Conservation (phyloP, 2,797 vertebrate species). For the Chromis chromis region DNA sequence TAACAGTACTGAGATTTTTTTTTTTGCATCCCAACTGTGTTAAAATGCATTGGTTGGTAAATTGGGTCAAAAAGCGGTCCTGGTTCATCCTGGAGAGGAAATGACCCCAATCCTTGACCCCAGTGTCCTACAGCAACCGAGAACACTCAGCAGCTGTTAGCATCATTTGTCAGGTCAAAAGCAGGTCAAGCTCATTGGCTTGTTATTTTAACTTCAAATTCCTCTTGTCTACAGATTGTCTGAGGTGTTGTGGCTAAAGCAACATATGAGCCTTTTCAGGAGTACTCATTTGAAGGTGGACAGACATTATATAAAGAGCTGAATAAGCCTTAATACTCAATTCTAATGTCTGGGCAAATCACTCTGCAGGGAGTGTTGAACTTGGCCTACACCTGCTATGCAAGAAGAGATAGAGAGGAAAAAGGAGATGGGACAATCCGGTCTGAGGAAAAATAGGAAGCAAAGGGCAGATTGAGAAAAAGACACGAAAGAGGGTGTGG, state of each 20-base stretch:
- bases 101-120: conserved; percentile 54
- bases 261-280: conserved; percentile 15
- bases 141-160: conserved; percentile 67
- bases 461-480: neutral
- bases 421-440: neutral
- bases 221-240: conserved; percentile 39
- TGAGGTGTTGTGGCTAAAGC: conserved; percentile 18
- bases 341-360: neutral
- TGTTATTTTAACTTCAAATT: conserved; percentile 51
- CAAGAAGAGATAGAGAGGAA: neutral
- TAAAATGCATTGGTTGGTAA: conserved; percentile 16
- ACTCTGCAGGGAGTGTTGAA: conserved; percentile 22
- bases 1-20: neutral
- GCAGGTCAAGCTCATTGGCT: conserved; percentile 58
- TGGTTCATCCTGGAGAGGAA: conserved; percentile 41
- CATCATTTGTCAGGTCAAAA: conserved; percentile 55
- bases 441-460: neutral
- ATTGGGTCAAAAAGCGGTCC: conserved; percentile 32
- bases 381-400: conserved; percentile 3
- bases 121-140: conserved; percentile 39
- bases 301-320: neutral
- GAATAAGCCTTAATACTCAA: neutral
- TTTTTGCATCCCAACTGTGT: neutral
- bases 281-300: neutral
- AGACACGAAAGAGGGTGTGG: neutral